Base-by-base conservation (phyloP, 2,888 invertebrate species). In the Lepetodrilus schrolli region DNA sequence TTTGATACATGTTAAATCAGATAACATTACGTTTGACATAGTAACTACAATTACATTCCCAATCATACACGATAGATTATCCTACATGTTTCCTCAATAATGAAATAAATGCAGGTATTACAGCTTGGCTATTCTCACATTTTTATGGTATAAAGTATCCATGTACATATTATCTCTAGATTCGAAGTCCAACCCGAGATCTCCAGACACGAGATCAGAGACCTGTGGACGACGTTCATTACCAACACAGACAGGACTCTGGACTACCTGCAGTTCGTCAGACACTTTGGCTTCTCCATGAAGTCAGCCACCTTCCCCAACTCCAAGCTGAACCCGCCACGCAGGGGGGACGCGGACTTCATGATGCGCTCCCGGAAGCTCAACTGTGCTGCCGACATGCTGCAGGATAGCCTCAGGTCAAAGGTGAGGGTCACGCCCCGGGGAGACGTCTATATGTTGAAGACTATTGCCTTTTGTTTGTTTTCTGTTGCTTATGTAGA, bases 191-290 rank as follows among this genome's bases (percentile, higher is more conserved):
- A 77, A 26, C 90, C 90, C 4, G 87, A 87, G 51, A 83, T 90
- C 4, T 85, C 86, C 1, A 83, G 89, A 17, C 88, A 89, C 10
- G 90, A 90, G 77, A 89, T 90, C 36, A 77, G 90, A 43, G 87
- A 88, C 50, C 69, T 90, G 26, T 90, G 90, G 90, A 83, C 86
- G 69, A 89, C 89, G 1, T 90, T 90, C 78, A 90, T 90, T 77
- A 87, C 89, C 26, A 90, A 90, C 82, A 81, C 85, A 17, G 88
- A 89, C 79, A 86, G 87, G 73, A 88, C 88, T 0, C 79, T 90
- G 30, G 90, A 90, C 70, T 90, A 85, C 74, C 66, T 70, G 8
- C 75, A 90, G 81, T 90, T 90, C 83, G 83, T 88, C 23, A 84
- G 90, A 30, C 89, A 90, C 78, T 90, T 90, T 81, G 89, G 90